Conservation (phyloP, 2,888 invertebrate species). For the Tinea pellionella region DNA sequence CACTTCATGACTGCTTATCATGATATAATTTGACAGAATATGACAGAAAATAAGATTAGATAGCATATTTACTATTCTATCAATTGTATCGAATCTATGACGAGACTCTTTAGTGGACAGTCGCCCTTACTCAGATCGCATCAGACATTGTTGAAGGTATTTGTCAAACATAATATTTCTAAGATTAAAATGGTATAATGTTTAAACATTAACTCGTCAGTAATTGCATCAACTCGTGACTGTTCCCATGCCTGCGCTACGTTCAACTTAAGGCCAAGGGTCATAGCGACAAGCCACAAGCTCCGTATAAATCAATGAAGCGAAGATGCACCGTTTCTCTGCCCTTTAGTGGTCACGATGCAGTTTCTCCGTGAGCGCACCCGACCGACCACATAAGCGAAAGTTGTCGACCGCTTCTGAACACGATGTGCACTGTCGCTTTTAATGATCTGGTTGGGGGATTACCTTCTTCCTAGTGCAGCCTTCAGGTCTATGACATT, state of each 20-base stretch:
- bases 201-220: not conserved
- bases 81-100: no score
- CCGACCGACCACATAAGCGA: slow-evolving; percentile 23
- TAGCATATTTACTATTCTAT: no score
- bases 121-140: no score
- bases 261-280: slow-evolving; percentile 2
- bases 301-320: slow-evolving; percentile 10
- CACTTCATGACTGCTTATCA: no score
- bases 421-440: slow-evolving; percentile 25
- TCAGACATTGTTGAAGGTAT: no score
- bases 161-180: not conserved
- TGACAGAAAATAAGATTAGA: no score
- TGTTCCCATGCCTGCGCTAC: not conserved
- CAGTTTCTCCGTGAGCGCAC: slow-evolving; percentile 27
- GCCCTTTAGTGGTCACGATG: slow-evolving; percentile 38
- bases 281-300: slow-evolving; percentile 4
- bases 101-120: no score
- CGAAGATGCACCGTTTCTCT: slow-evolving; percentile 32
- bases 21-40: no score
- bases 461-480: slow-evolving; percentile 18
- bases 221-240: slow-evolving; percentile 1
- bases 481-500: slow-evolving; percentile 21
- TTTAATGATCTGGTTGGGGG: slow-evolving; percentile 33
- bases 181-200: not conserved
- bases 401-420: slow-evolving; percentile 34